Evolutionary conservation across 1,140 invertebrate genomes (phyloP), one percentile per base, ranked within the genome.

Genomic region (Caerostris extrusa): DNA sequence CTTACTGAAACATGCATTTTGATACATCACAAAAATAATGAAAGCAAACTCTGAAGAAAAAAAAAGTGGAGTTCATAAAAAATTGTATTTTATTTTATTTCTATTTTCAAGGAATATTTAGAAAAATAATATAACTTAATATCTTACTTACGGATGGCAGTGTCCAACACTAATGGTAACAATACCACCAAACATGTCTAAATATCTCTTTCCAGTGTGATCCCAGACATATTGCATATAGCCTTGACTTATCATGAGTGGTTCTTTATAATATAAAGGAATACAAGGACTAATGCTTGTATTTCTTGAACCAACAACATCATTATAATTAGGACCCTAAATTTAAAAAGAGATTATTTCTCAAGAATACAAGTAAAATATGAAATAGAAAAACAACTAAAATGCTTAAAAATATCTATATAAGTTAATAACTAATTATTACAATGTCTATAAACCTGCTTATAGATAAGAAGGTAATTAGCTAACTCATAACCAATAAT

Each of bases 131-230:
- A 93, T 8, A 50, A 94, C n/a, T 1, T 14, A 55, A 85, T 7
- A 87, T 0, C 6, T n/a, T 53, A 97, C 98, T 97, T 97, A 99
- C 98, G 99, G 99, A 97, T 99, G 99, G 96, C 98, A 99, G 96
- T 99, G 99, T 50, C 99, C 99, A n/a, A 99, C 98, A 88, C 98
- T 98, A 56, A 99, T 98, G 0, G 99, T 99, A 3, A 99, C 98
- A 95, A 99, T 99, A 14, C 99, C 99, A 10, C 97, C 99, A 96
- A 99, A 99, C 96, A 99, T 97, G 96, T 99, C 99, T 55, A 99
- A 96, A 96, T 99, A 99, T 95, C 98, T 96, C 95, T 97, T 97
- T 7, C 98, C 98, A 85, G 97, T 96, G 90, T 98, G 97, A 95
- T 99, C 99, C 96, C 97, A 99, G 3, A 99, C 96, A 97, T 98